Base-by-base conservation (phyloP, 1,140 invertebrate genomes). In the Micrasema minimum region DNA sequence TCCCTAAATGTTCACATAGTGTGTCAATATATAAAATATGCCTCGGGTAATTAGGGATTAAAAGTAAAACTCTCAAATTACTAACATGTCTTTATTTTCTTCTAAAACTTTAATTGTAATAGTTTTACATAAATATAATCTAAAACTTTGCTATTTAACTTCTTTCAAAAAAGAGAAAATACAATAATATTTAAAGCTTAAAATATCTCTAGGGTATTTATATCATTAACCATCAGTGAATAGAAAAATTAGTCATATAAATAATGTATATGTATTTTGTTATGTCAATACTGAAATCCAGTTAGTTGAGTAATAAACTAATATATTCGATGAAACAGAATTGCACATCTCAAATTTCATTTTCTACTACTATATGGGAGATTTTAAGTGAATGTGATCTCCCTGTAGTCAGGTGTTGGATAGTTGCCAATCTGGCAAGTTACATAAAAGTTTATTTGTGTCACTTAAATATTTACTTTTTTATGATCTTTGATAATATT, bases 101-200 rank as follows among this genome's bases (percentile, higher is more conserved):
- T 26, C 64, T 66, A 66, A 66, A 66, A 66, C 14, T 48, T 61
- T 38, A 46, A 37, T 48, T 66, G 64, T 38, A 14, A 66, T 51
- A 51, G 35, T 37, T 66, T 50, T 66, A 66, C 64, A 66, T 51
- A 66, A 66, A 66, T 66, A 66, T 66, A 66, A 66, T 66, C 64
- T 66, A 51, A 51, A 53, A 66, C 11, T 66, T 31, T 64, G 59
- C 59, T 11, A 59, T 59, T 64, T 35, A 35, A 64, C 61, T 51
- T 51, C 23, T 65, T 48, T 65, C 23, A 51, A 51, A 53, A 26
- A 38, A 46, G 48, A 64, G 59, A 50, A n/a, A 66, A 66, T 66
- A 51, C 64, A 66, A n/a, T n/a, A n/a, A n/a, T 51, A 37, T 50
- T 66, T 53, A 66, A 66, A 66, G 64, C 64, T 66, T 66, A 66